Evolutionary conservation across 2,888 invertebrate species (phyloP).

Genomic region (Coenonympha arcania): DNA sequence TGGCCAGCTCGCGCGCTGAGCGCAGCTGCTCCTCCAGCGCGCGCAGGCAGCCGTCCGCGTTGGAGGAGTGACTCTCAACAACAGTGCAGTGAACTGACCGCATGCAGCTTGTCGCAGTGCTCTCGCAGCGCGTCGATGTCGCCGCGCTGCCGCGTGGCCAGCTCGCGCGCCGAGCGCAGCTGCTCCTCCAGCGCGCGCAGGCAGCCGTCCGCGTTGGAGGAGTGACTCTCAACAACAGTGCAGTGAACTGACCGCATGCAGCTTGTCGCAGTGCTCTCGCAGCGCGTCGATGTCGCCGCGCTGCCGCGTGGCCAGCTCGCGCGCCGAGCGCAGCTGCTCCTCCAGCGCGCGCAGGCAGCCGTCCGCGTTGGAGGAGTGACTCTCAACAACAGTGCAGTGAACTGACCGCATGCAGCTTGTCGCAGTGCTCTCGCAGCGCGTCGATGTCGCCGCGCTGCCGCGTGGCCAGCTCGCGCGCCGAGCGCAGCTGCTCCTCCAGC

Average conservation of each 20-base stretch:
- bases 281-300: slow-evolving; percentile 83
- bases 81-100: slow-evolving; percentile 61
- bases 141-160: slow-evolving; percentile 81
- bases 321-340: slow-evolving; percentile 81
- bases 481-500: too few relatives aligned
- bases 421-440: too few relatives aligned
- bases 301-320: slow-evolving; percentile 82
- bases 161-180: slow-evolving; percentile 81
- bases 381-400: too few relatives aligned
- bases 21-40: too few relatives aligned
- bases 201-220: slow-evolving; percentile 73
- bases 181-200: slow-evolving; percentile 83
- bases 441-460: too few relatives aligned
- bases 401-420: too few relatives aligned
- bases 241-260: slow-evolving; percentile 76
- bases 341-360: slow-evolving; percentile 85
- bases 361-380: slow-evolving; percentile 73
- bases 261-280: slow-evolving; percentile 78
- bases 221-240: not conserved
- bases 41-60: too few relatives aligned
- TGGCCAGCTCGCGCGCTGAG: too few relatives aligned
- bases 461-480: too few relatives aligned
- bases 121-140: slow-evolving; percentile 82
- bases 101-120: slow-evolving; percentile 80
- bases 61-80: not conserved